phyloP scores from a whole-genome alignment of 2,888 invertebrate genomes.

The Brachypterus glaber region DNA sequence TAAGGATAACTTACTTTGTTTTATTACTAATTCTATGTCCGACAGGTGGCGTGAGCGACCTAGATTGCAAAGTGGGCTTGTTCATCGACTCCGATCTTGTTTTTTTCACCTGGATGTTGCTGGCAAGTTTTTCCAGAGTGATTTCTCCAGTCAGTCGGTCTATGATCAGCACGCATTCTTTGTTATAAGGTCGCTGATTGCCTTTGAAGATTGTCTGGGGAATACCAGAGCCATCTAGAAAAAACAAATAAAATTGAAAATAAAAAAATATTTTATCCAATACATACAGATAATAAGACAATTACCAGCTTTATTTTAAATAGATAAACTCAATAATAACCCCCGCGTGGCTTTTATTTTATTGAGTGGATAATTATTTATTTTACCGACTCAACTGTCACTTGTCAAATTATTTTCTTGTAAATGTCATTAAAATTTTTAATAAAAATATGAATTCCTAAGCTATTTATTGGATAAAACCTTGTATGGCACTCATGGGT shows the following conservation, averaged over 20 bases:
- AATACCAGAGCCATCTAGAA: constrained; percentile 76
- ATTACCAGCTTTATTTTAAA: no score
- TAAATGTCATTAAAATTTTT: no score
- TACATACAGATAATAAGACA: no score
- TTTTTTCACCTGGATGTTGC: constrained; percentile 88
- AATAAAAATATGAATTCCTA: no score
- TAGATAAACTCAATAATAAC: no score
- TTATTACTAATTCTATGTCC: constrained; percentile 37
- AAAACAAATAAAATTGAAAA: constrained; percentile 6
- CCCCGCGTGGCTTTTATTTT: no score
- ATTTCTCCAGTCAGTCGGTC: constrained; percentile 89
- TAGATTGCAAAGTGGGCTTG: constrained; percentile 17
- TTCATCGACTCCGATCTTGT: constrained; percentile 53
- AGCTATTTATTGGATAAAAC: no score
- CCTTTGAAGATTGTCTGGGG: constrained; percentile 93
- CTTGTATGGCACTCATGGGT: no score
- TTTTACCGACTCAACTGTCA: no score
- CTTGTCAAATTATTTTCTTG: no score
- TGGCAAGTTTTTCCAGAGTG: constrained; percentile 82
- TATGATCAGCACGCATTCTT: constrained; percentile 92
- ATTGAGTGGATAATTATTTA: no score
- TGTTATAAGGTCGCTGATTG: constrained; percentile 80
- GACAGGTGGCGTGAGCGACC: constrained; percentile 35
- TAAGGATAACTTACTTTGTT: no score
- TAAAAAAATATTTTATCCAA: not conserved